Conservation (phyloP, 1,140 invertebrate species). For the Pseudomyrmex sp. region DNA sequence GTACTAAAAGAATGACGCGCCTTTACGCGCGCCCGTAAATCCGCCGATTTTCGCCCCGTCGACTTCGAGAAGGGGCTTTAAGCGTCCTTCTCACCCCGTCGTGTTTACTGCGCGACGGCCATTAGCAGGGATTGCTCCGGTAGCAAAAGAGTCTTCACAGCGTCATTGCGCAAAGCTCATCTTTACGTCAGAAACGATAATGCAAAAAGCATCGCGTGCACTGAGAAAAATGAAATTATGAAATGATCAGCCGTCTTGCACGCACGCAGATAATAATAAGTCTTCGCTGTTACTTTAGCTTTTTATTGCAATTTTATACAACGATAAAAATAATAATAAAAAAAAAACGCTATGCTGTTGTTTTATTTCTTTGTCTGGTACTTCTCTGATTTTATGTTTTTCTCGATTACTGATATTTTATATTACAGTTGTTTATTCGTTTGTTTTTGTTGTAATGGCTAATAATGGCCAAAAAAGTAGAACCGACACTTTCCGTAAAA, state of each 20-base stretch:
- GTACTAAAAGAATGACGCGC: slow-evolving; percentile 44
- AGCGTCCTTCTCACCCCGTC: slow-evolving; percentile 11
- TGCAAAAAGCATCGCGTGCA: background rate
- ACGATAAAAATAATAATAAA: too few relatives aligned
- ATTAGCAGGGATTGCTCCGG: slow-evolving; percentile 54
- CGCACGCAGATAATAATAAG: background rate
- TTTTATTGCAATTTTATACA: background rate
- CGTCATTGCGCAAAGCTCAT: background rate
- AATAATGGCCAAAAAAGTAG: too few relatives aligned
- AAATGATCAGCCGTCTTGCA: background rate
- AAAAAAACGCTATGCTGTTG: too few relatives aligned
- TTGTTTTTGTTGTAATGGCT: too few relatives aligned
- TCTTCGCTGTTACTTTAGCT: background rate
- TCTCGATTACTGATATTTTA: too few relatives aligned
- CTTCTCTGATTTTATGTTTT: too few relatives aligned
- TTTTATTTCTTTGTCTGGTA: too few relatives aligned
- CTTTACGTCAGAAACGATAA: background rate
- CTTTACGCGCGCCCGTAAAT: slow-evolving; percentile 43
- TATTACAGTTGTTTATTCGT: too few relatives aligned
- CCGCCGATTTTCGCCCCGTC: slow-evolving; percentile 48
- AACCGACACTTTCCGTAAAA: too few relatives aligned
- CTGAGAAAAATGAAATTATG: background rate
- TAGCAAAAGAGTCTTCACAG: background rate
- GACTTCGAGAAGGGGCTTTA: slow-evolving; percentile 37
- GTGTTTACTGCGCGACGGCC: slow-evolving; percentile 49